Conservation (phyloP, 2,113 vertebrate species). For the Theristicus caerulescens region DNA sequence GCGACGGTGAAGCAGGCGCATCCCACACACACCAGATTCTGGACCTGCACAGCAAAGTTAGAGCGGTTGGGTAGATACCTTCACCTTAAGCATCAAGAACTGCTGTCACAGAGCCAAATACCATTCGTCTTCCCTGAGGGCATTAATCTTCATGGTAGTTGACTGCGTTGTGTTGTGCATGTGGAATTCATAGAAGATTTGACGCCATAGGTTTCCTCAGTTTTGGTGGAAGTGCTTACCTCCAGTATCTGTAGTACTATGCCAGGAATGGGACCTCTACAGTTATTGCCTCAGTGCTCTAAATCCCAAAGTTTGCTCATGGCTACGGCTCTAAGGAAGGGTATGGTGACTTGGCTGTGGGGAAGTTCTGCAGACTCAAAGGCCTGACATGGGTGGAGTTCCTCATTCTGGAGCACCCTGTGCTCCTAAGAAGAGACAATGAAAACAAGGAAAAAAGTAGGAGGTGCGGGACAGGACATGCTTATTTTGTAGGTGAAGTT, state of each 20-base stretch:
- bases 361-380: background rate
- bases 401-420: background rate
- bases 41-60: constrained; percentile 49
- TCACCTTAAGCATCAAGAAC: background rate
- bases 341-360: background rate
- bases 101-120: background rate
- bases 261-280: background rate
- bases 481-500: background rate
- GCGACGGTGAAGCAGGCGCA: constrained; percentile 67
- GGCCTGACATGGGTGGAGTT: background rate
- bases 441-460: background rate
- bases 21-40: constrained; percentile 54
- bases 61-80: background rate
- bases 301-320: background rate
- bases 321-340: background rate
- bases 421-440: background rate
- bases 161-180: background rate
- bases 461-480: background rate
- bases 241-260: background rate
- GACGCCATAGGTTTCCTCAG: background rate
- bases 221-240: background rate
- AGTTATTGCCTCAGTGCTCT: background rate
- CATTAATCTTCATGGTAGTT: background rate
- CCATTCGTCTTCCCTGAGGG: background rate
- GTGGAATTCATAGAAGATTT: background rate